These are phyloP conservation scores for Catocala sponsa DNA, from an alignment of 2,888 invertebrate genomes.

Conservation along the genomic window DNA sequence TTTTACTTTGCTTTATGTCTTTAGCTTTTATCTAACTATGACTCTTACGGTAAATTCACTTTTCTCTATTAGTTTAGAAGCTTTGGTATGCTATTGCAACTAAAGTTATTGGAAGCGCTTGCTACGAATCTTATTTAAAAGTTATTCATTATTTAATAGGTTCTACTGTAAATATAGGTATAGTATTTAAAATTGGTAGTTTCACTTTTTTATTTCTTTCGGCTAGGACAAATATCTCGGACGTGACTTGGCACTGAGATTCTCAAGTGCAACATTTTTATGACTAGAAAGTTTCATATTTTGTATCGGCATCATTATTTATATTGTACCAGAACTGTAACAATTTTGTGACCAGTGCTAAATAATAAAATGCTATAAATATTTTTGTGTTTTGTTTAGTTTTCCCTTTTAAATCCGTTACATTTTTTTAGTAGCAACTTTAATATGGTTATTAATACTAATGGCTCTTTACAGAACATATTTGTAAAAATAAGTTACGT, in stretches of 20 bases:
- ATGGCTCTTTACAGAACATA: too few relatives aligned
- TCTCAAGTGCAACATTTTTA: constrained; percentile 38
- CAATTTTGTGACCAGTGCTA: constrained; percentile 69
- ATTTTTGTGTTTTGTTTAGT: constrained; percentile 30
- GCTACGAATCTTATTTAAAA: constrained; percentile 75
- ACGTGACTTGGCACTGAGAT: constrained; percentile 62
- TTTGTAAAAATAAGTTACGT: too few relatives aligned
- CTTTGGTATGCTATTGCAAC: constrained; percentile 65
- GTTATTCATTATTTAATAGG: constrained; percentile 72
- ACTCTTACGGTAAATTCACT: constrained; percentile 37
- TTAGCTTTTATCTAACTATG: constrained; percentile 21
- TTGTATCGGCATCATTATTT: constrained; percentile 61
- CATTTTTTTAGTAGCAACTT: too few relatives aligned
- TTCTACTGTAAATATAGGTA: constrained; percentile 82
- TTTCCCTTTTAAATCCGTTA: too few relatives aligned
- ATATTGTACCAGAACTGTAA: constrained; percentile 61
- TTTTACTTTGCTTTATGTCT: constrained; percentile 21
- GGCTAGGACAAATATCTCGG: constrained; percentile 60
- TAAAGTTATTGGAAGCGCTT: constrained; percentile 72
- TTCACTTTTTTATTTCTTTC: constrained; percentile 70
- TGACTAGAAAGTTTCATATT: constrained; percentile 46
- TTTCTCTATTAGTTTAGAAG: constrained; percentile 51
- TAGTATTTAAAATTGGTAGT: constrained; percentile 85
- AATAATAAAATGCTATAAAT: constrained; percentile 76
- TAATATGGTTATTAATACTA: too few relatives aligned